phyloP scores from a whole-genome alignment of 2,888 invertebrate genomes.

The Meteorus cinctellus region DNA sequence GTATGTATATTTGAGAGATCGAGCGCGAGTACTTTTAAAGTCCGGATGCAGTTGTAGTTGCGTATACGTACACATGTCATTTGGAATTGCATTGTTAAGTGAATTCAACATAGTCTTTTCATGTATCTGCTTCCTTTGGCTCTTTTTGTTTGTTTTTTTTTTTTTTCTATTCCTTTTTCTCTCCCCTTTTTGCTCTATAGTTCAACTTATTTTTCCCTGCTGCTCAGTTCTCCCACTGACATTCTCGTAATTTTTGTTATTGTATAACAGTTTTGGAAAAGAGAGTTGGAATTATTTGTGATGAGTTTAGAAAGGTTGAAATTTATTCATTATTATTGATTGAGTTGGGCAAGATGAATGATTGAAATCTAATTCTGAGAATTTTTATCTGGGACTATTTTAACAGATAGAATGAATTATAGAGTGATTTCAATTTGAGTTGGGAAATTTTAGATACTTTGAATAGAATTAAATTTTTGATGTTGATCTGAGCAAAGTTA shows the following conservation, averaged over 20 bases:
- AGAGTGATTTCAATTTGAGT: no score
- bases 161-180: background rate
- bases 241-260: background rate
- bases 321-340: background rate
- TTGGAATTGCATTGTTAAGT: background rate
- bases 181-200: no score
- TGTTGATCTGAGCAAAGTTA: no score
- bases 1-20: background rate
- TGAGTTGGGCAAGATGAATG: no score
- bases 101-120: background rate
- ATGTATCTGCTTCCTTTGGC: constrained; percentile 1
- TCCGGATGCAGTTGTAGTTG: constrained; percentile 12
- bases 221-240: no score
- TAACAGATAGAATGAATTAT: no score
- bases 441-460: no score
- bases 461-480: no score
- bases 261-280: background rate
- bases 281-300: background rate
- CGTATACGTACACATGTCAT: background rate
- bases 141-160: background rate
- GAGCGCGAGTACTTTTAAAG: background rate
- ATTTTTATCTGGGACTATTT: no score
- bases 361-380: no score
- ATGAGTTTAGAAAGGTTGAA: background rate
- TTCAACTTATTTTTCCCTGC: no score